Conservation (phyloP, 2,113 vertebrate genomes). For the Clarias macrocephalus region DNA sequence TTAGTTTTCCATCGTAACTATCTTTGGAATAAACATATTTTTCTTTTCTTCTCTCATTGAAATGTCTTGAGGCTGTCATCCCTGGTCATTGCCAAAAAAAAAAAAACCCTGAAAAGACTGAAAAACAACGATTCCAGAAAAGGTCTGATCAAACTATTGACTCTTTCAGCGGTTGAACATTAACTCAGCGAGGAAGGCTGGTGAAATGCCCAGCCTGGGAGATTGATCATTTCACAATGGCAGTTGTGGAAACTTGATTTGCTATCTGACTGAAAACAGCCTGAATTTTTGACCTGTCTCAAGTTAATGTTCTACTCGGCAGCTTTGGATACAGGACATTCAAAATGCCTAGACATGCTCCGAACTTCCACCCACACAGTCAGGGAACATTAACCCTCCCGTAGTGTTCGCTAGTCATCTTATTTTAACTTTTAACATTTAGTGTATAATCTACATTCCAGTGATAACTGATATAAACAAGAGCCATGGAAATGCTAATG, state of each 20-base stretch:
- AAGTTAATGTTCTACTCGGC: slow-evolving; percentile 51
- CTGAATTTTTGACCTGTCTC: slow-evolving; percentile 44
- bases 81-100: neutral
- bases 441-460: neutral
- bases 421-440: neutral
- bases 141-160: slow-evolving; percentile 1
- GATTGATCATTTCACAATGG: slow-evolving; percentile 28
- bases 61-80: neutral
- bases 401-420: neutral
- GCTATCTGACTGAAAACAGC: slow-evolving; percentile 30
- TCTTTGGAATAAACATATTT: neutral
- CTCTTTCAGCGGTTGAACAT: slow-evolving; percentile 15
- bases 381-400: slow-evolving; percentile 25
- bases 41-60: neutral
- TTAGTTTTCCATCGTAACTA: neutral
- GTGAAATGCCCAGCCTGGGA: neutral
- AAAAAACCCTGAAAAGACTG: too few relatives aligned
- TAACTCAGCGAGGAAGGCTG: slow-evolving; percentile 18
- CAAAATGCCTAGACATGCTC: slow-evolving; percentile 45
- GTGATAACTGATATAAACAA: neutral
- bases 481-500: neutral
- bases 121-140: neutral
- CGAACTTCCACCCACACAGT: slow-evolving; percentile 38
- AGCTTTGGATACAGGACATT: slow-evolving; percentile 24
- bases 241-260: slow-evolving; percentile 48